Conservation (phyloP, 1,140 invertebrate genomes). For the Drosophila lacertosa region DNA sequence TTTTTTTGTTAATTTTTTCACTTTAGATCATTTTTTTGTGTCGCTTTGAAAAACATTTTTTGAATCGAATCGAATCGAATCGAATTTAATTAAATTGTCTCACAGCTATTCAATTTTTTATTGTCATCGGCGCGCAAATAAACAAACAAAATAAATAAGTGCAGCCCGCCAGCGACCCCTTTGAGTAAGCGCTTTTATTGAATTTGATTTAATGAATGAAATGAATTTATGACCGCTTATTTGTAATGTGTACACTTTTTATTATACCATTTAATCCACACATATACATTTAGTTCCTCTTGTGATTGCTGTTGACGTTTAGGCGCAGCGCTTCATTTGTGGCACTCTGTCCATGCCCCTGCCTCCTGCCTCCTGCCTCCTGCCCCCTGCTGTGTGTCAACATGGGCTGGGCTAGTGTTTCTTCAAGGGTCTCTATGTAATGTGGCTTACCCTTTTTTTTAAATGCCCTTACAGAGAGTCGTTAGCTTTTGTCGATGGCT, state of each 20-base stretch:
- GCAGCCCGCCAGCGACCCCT: constrained; percentile 24
- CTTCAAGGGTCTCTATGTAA: background rate
- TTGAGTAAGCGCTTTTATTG: constrained; percentile 24
- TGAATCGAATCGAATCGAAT: no score
- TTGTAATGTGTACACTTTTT: constrained; percentile 46
- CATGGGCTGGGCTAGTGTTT: constrained; percentile 14
- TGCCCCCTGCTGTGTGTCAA: constrained; percentile 2
- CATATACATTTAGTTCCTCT: background rate
- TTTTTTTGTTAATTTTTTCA: background rate
- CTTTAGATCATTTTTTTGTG: background rate
- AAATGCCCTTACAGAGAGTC: background rate
- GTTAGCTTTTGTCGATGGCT: no score
- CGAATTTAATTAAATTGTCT: constrained; percentile 73
- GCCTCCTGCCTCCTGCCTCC: background rate
- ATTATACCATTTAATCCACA: constrained; percentile 12
- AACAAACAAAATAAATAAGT: no score
- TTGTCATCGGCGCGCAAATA: constrained; percentile 63
- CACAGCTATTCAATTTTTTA: constrained; percentile 72
- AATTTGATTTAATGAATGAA: constrained; percentile 50
- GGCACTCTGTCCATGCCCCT: no score
- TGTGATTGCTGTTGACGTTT: background rate
- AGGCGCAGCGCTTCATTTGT: background rate
- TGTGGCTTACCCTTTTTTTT: constrained; percentile 21
- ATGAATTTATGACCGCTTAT: constrained; percentile 59
- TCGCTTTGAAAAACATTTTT: background rate